Evolutionary conservation across 2,888 invertebrate genomes (phyloP).

Genomic region (Ditula angustiorana): DNA sequence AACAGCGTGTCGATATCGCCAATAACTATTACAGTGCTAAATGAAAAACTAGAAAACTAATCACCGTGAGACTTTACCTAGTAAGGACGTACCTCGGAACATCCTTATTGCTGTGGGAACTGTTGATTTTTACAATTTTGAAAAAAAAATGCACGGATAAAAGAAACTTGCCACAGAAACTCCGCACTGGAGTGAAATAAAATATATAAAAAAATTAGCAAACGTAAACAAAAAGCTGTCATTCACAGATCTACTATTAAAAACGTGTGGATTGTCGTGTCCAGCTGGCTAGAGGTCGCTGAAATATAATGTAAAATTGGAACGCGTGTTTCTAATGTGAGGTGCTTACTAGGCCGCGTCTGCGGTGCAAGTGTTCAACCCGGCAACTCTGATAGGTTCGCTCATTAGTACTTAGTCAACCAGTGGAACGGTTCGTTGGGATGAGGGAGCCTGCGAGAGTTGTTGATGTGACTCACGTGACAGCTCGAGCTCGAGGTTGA

Average conservation of each 20-base stretch:
- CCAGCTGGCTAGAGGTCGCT: conserved; percentile 9
- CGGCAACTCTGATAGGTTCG: conserved; percentile 13
- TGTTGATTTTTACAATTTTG: conserved; percentile 3
- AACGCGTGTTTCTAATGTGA: conserved; percentile 28
- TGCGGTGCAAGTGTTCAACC: conserved; percentile 37
- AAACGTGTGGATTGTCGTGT: neutral
- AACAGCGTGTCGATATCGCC: neutral
- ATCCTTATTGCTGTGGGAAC: conserved; percentile 12
- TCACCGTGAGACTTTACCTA: neutral
- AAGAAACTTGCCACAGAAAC: neutral
- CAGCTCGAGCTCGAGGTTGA: conserved; percentile 94
- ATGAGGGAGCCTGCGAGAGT: conserved; percentile 21
- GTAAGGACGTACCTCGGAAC: conserved; percentile 16
- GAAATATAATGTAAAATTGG: conserved; percentile 7
- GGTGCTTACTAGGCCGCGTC: conserved; percentile 39
- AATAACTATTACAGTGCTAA: conserved; percentile 1
- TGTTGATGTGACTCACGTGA: conserved; percentile 93
- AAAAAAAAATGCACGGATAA: neutral
- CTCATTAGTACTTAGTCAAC: too few species aligned
- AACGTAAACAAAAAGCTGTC: neutral
- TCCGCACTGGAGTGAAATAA: neutral
- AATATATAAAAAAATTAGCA: neutral
- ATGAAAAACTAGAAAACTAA: neutral
- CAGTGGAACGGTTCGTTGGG: too few species aligned
- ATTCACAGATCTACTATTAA: conserved; percentile 3